Evolutionary conservation across 2,797 vertebrate genomes (phyloP).

Genomic region (Parambassis ranga): DNA sequence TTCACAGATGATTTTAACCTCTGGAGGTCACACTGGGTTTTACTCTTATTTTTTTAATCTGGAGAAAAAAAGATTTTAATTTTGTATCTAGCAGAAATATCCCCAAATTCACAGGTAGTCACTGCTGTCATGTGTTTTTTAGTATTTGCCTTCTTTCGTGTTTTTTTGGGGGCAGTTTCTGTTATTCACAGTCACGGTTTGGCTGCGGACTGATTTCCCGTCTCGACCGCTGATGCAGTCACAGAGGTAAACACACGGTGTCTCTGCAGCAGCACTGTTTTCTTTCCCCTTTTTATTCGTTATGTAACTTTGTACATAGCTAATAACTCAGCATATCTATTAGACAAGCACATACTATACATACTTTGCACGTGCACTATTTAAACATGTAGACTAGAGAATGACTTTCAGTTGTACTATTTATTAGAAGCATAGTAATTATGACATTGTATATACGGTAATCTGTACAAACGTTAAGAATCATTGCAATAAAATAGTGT

Average conservation of each 20-base stretch:
- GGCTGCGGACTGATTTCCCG: conserved; percentile 36
- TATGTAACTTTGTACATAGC: conserved; percentile 68
- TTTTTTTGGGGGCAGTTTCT: neutral
- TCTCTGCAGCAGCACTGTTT: conserved; percentile 64
- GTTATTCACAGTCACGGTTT: neutral
- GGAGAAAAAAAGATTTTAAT: neutral
- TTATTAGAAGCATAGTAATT: conserved; percentile 66
- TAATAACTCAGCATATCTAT: conserved; percentile 56
- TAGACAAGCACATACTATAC: conserved; percentile 68
- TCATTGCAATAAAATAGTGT: conserved; percentile 92
- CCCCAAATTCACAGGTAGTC: neutral
- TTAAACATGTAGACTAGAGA: conserved; percentile 69
- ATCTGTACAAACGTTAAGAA: conserved; percentile 90
- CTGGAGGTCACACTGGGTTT: conserved; percentile 38
- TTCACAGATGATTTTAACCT: conserved; percentile 21
- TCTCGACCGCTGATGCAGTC: conserved; percentile 14
- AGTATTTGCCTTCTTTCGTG: neutral
- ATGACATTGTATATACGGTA: conserved; percentile 88
- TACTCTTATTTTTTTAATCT: neutral
- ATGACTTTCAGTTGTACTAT: conserved; percentile 69
- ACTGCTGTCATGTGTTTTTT: conserved; percentile 8
- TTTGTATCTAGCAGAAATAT: neutral
- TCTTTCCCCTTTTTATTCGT: conserved; percentile 26
- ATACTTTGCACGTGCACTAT: conserved; percentile 87
- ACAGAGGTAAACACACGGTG: conserved; percentile 20